Conservation (phyloP, 2,113 vertebrate genomes). For the Macquaria australasica region DNA sequence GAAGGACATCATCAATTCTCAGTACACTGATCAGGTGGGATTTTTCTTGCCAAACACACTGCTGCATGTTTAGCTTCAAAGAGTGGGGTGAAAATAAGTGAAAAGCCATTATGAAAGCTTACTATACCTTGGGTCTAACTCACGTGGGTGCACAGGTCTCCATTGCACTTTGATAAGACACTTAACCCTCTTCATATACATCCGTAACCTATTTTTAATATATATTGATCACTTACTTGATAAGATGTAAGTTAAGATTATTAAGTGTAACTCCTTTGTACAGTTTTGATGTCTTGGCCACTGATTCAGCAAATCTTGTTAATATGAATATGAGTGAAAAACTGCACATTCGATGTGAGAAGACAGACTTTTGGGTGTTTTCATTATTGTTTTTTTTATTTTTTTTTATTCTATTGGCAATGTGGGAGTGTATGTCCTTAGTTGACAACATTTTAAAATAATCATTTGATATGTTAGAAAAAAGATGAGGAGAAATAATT, state of each 20-base stretch:
- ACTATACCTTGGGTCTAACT: neutral
- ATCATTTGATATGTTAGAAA: neutral
- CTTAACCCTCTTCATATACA: neutral
- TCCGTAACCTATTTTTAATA: neutral
- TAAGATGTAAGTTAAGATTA: too few species aligned
- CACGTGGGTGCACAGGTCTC: too few species aligned
- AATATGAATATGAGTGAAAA: neutral
- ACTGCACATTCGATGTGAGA: neutral
- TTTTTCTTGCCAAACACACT: neutral
- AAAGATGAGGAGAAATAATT: neutral
- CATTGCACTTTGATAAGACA: neutral
- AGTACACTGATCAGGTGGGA: slow-evolving; percentile 89
- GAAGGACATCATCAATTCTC: slow-evolving; percentile 85
- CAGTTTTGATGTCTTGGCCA: neutral
- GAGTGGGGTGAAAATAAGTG: neutral
- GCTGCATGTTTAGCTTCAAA: neutral
- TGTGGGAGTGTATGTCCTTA: neutral
- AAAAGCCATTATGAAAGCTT: neutral
- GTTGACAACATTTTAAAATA: neutral
- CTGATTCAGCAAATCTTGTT: neutral
- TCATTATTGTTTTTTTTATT: neutral
- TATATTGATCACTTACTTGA: neutral
- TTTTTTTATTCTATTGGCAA: neutral
- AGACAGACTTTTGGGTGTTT: neutral
- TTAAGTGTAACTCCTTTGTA: too few species aligned